These are phyloP conservation scores for Pempheris klunzingeri DNA, from an alignment of 2,797 vertebrate species.

Conservation along the genomic window DNA sequence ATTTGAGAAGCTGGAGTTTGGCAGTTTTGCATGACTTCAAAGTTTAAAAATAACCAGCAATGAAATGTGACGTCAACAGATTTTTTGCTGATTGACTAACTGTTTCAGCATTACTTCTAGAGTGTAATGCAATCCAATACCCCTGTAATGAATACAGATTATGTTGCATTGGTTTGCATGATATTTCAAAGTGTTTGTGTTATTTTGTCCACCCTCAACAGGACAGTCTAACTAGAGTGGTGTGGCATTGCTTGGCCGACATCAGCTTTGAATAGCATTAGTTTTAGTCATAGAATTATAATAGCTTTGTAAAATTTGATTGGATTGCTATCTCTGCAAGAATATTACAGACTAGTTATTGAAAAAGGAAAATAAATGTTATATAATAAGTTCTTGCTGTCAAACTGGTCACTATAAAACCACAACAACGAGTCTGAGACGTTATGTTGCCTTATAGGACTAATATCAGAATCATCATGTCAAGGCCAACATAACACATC, in stretches of 20 bases:
- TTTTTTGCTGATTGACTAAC: background rate
- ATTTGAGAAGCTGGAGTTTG: background rate
- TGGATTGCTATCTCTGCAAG: background rate
- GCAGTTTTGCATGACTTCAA: background rate
- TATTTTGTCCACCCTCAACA: background rate
- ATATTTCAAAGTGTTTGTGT: background rate
- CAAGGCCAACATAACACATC: background rate
- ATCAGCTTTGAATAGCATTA: background rate
- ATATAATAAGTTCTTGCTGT: background rate
- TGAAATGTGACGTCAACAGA: background rate
- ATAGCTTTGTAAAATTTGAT: background rate
- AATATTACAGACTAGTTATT: background rate
- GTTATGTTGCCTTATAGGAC: background rate
- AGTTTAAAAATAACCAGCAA: background rate
- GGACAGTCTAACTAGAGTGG: background rate
- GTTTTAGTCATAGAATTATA: background rate
- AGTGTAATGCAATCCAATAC: background rate
- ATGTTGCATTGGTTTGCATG: background rate
- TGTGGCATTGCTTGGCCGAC: background rate
- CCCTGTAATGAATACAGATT: background rate
- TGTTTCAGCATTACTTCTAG: background rate
- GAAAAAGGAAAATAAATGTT: background rate
- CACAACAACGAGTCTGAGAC: background rate
- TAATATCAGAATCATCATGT: background rate
- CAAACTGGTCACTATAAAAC: background rate